Evolutionary conservation across 2,888 invertebrate genomes (phyloP).

Genomic region (Ischnura elegans): DNA sequence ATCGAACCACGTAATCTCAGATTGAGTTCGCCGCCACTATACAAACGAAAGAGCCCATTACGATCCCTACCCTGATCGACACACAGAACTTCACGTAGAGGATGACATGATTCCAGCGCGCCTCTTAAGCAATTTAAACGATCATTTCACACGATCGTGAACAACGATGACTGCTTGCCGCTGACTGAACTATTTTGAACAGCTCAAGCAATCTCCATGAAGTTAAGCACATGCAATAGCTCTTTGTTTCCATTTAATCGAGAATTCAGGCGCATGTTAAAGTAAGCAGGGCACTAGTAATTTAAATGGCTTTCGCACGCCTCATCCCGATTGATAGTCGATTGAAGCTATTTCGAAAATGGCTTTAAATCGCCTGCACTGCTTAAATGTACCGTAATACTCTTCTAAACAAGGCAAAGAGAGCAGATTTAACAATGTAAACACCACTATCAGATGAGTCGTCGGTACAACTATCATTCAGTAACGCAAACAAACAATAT

Average conservation of each 20-base stretch:
- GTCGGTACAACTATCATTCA: too few species aligned
- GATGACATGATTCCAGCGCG: neutral
- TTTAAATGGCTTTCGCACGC: neutral
- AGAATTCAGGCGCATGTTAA: neutral
- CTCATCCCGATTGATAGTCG: neutral
- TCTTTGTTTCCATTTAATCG: neutral
- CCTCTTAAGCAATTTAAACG: neutral
- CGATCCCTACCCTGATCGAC: neutral
- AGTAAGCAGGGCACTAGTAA: neutral
- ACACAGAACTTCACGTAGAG: neutral
- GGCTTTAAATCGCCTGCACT: neutral
- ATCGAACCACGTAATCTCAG: neutral
- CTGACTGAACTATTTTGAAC: neutral
- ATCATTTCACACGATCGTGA: neutral
- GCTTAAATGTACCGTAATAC: neutral
- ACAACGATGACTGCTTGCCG: neutral
- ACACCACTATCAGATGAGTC: neutral
- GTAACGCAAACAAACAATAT: too few species aligned
- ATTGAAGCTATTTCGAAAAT: neutral
- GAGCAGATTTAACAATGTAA: neutral
- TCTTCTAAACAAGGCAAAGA: neutral
- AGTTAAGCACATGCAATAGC: neutral
- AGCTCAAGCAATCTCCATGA: neutral
- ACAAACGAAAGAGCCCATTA: constrained; percentile 19
- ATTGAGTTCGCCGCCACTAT: neutral